Evolutionary conservation across 2,113 vertebrate genomes (phyloP), one percentile per base, ranked within the genome.

Genomic region (Capra hircus): DNA sequence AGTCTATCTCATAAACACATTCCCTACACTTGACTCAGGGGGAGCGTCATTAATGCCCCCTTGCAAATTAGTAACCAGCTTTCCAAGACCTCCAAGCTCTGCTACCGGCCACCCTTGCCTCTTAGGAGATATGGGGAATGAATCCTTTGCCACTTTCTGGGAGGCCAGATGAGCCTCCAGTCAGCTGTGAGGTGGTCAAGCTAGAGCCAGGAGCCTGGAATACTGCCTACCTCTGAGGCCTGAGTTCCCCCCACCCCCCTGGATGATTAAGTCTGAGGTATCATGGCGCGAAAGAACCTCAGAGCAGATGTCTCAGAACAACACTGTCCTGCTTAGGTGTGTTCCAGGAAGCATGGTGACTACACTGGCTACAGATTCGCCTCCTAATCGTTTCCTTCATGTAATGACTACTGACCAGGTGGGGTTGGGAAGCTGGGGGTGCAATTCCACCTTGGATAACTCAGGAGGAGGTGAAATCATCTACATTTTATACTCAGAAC

Each of bases 41-140:
- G 21, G 12, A 30, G 5, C 12, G 21, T 77, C 55, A 33, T 74
- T 92, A 59, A 81, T 33, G 52, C 21, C 84, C 48, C 19, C 48
- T 97, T 93, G 48, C 50, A 81, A 89, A 90, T 96, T 82, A 85
- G 55, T 83, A 84, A 88, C 36, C 16, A 89, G 86, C 50, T 95
- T 81, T 90, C 62, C n/a, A 62, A 93, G 59, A 45, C 60, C 67
- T 88, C 40, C 87, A 59, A 88, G n/a, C 48, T 62, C 52, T 67
- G 59, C 21, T 81, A 10, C n/a, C 43, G 83, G 57, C 33, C 50
- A 67, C 9, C 2, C 30, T 93, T 33, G 40, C 6, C 33, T 88
- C 71, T 88, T 81, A 25, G 30, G 67, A 85, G 71, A 67, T 71
- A 45, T 16, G 96, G 48, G 27, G 15, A 59, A 62, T 87, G 43